Conservation (phyloP, 1,140 invertebrate genomes). For the Drosophila malerkotliana region DNA sequence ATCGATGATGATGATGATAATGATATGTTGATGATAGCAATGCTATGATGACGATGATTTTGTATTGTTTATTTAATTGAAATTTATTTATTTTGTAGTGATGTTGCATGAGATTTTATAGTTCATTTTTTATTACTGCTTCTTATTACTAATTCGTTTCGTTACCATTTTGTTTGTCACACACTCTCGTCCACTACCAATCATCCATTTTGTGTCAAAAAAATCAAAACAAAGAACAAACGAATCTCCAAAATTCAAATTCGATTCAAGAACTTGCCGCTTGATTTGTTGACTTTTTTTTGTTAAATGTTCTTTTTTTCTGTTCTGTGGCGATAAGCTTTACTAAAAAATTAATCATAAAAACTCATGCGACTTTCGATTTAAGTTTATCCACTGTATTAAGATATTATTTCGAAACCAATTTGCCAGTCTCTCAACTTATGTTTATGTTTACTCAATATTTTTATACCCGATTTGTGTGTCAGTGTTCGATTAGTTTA, state of each 20-base stretch:
- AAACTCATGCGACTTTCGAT: slow-evolving; percentile 83
- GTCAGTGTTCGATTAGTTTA: slow-evolving; percentile 40
- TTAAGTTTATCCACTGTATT: slow-evolving; percentile 63
- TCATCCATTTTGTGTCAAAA: slow-evolving; percentile 49
- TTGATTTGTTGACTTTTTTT: slow-evolving; percentile 25
- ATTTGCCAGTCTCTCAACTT: slow-evolving; percentile 49
- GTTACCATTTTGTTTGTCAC: slow-evolving; percentile 54
- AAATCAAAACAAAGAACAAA: slow-evolving; percentile 33
- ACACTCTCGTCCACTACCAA: slow-evolving; percentile 47
- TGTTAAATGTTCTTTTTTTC: slow-evolving; percentile 29
- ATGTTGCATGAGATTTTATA: slow-evolving; percentile 84
- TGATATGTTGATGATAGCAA: slow-evolving; percentile 18
- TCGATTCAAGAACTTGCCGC: slow-evolving; percentile 53
- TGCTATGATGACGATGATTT: slow-evolving; percentile 40
- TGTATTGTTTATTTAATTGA: slow-evolving; percentile 73
- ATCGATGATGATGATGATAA: slow-evolving; percentile 26
- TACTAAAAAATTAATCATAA: slow-evolving; percentile 84
- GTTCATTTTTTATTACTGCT: slow-evolving; percentile 83
- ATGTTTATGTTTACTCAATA: slow-evolving; percentile 65
- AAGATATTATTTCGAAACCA: slow-evolving; percentile 39
- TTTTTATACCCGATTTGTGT: slow-evolving; percentile 36
- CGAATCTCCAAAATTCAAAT: slow-evolving; percentile 24
- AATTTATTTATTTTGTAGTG: slow-evolving; percentile 76
- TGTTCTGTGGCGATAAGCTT: slow-evolving; percentile 68
- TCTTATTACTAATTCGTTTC: slow-evolving; percentile 81